Evolutionary conservation across 2,888 invertebrate species (phyloP).

Genomic region (Phragmatobia fuliginosa): DNA sequence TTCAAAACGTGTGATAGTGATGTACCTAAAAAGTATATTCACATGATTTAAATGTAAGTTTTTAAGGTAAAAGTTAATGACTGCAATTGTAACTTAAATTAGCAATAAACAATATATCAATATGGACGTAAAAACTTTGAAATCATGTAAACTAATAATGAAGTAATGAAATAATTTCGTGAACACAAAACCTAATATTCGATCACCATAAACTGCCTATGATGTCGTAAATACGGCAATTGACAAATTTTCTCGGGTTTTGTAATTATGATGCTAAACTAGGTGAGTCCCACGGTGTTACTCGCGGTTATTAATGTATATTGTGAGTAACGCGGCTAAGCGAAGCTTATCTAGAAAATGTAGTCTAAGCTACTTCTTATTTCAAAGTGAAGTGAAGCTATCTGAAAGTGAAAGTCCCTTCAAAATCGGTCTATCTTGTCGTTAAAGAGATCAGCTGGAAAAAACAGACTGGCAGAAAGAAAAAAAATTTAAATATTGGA

Average conservation of each 20-base stretch:
- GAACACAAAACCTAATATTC: conserved; percentile 1
- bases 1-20: background rate
- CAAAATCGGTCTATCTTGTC: too few species aligned
- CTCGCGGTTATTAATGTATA: too few species aligned
- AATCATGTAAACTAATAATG: conserved; percentile 1
- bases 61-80: background rate
- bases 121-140: background rate
- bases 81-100: background rate
- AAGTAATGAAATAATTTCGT: background rate
- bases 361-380: too few species aligned
- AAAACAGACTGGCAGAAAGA: too few species aligned
- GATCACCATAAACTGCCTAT: background rate
- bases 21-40: background rate
- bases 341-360: too few species aligned
- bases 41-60: background rate
- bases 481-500: too few species aligned
- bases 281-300: too few species aligned
- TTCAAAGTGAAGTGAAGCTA: too few species aligned
- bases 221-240: conserved; percentile 8
- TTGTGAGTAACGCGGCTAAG: too few species aligned
- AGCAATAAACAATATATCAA: background rate
- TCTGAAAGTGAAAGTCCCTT: too few species aligned
- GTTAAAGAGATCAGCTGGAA: too few species aligned
- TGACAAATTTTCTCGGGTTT: conserved; percentile 13
- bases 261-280: conserved; percentile 8